A percentile compares a stretch with the other conserved stretches of the same genome.
phyloP scores from a whole-genome alignment of 2,113 vertebrate genomes.

The Salvelinus sp. region DNA sequence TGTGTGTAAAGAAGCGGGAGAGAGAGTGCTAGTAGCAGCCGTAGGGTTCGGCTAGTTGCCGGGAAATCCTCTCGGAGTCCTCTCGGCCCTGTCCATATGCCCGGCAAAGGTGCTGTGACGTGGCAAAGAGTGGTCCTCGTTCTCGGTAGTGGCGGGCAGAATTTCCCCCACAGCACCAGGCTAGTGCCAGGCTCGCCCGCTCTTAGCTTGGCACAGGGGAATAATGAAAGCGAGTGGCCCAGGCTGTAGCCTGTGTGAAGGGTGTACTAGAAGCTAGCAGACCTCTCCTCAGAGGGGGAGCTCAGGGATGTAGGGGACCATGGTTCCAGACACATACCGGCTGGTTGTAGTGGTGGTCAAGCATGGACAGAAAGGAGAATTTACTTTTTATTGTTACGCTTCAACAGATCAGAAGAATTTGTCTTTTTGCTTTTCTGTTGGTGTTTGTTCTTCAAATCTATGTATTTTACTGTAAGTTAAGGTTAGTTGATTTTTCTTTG shows the following conservation, averaged over 20 bases:
- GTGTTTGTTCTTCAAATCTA: background rate
- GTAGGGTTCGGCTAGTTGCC: conserved; percentile 26
- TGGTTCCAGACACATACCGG: background rate
- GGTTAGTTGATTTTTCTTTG: background rate
- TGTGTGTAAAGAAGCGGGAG: conserved; percentile 13
- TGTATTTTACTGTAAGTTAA: background rate
- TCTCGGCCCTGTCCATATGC: conserved; percentile 36
- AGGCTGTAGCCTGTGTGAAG: conserved; percentile 25
- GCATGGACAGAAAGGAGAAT: conserved; percentile 13
- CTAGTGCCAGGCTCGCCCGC: conserved; percentile 43
- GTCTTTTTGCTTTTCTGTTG: background rate
- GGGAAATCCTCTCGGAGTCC: conserved; percentile 32
- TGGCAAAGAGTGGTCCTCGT: conserved; percentile 15
- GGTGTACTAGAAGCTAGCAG: conserved; percentile 8
- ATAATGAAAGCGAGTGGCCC: conserved; percentile 43
- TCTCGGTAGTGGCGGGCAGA: background rate
- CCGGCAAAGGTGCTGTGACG: conserved; percentile 42
- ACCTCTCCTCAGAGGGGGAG: conserved; percentile 11
- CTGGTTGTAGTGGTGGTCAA: background rate
- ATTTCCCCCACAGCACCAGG: conserved; percentile 7
- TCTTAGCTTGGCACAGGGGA: conserved; percentile 29
- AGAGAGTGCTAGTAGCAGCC: background rate
- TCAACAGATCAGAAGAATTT: conserved; percentile 25
- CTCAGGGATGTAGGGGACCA: conserved; percentile 29
- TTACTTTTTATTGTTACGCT: conserved; percentile 9